These are phyloP conservation scores for Danio aesculapii DNA, from an alignment of 2,797 vertebrate species.

Conservation along the genomic window DNA sequence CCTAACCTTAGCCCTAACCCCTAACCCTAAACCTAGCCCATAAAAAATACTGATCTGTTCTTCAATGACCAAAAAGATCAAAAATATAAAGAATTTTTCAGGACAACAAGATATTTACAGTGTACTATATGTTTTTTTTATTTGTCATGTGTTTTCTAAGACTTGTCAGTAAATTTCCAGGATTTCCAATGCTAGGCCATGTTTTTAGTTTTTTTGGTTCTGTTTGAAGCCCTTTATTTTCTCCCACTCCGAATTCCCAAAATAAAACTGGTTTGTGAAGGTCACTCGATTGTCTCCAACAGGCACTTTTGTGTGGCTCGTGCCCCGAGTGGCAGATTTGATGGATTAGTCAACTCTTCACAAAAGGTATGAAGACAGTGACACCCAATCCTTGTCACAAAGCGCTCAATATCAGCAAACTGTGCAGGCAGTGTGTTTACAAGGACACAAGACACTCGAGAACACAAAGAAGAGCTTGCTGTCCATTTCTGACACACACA, in stretches of 20 bases:
- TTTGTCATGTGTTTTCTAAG: background rate
- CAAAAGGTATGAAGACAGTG: conserved; percentile 27
- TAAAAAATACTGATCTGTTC: no score
- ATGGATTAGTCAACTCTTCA: conserved; percentile 37
- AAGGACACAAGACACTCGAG: conserved; percentile 35
- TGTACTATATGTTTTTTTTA: no score
- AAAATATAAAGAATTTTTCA: no score
- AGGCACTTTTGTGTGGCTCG: background rate
- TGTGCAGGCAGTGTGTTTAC: conserved; percentile 6
- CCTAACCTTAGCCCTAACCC: no score
- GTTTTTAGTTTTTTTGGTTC: background rate
- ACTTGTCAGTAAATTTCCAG: no score
- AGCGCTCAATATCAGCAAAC: conserved; percentile 24
- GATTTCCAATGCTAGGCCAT: no score
- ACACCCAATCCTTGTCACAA: conserved; percentile 1
- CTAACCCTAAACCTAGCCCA: no score
- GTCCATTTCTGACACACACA: background rate
- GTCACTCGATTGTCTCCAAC: conserved; percentile 5
- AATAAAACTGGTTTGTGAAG: conserved; percentile 22
- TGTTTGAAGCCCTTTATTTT: background rate
- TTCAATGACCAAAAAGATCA: no score
- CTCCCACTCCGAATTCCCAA: background rate
- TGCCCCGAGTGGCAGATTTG: conserved; percentile 34
- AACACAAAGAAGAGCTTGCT: conserved; percentile 14
- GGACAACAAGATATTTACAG: no score